Evolutionary conservation across 2,113 vertebrate species (phyloP).

Genomic region (Bungarus multicinctus): DNA sequence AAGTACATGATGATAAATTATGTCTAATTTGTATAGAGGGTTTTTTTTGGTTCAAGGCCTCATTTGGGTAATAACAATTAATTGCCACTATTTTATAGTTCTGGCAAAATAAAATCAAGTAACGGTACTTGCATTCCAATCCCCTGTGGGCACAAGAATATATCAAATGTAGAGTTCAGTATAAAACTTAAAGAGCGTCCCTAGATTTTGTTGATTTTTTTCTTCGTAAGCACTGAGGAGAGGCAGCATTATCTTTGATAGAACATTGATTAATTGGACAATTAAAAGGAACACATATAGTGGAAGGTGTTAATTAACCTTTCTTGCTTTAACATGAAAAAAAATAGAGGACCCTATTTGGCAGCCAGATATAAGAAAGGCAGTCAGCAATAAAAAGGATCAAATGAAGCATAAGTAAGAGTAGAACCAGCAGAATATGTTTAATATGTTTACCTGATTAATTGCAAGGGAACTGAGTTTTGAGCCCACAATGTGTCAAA

Average conservation of each 20-base stretch:
- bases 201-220: not conserved
- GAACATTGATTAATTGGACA: conserved; percentile 1
- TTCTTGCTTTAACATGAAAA: not conserved
- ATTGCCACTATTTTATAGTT: not conserved
- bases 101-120: not conserved
- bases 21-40: not conserved
- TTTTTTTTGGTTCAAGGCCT: not conserved
- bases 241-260: not conserved
- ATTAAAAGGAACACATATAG: conserved; percentile 12
- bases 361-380: not conserved
- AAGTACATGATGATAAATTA: not conserved
- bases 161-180: not conserved
- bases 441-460: not conserved
- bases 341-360: not conserved
- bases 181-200: not conserved
- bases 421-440: not conserved
- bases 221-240: not conserved
- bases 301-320: conserved; percentile 2
- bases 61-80: not conserved
- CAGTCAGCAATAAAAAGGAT: not conserved
- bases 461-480: not conserved
- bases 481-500: not conserved
- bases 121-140: not conserved
- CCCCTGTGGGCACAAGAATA: not conserved
- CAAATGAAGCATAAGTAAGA: not conserved